A percentile compares a stretch with the other conserved stretches of the same genome.
Evolutionary conservation across 2,797 vertebrate genomes (phyloP).

Genomic region (Acanthis flammea): DNA sequence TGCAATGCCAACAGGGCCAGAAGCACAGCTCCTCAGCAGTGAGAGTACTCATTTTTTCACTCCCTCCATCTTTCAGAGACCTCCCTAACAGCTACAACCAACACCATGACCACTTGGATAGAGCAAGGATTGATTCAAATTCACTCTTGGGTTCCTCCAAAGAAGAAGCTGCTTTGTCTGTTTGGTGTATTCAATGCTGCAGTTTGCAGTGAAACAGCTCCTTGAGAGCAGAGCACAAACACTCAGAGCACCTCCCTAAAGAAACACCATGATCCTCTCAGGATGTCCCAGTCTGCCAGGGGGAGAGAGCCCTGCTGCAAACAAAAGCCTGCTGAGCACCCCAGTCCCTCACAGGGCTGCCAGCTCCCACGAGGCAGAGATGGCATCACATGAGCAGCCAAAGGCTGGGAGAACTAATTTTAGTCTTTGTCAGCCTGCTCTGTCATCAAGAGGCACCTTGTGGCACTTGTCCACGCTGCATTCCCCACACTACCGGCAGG

Average conservation of each 20-base stretch:
- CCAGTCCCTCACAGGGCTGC: background rate
- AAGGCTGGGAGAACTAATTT: background rate
- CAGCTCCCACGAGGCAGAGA: background rate
- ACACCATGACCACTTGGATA: accelerated
- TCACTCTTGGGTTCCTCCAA: background rate
- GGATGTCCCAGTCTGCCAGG: background rate
- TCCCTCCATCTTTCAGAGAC: background rate
- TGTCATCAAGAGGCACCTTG: background rate
- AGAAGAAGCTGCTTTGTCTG: background rate
- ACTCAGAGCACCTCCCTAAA: background rate
- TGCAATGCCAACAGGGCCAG: background rate
- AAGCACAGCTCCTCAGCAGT: background rate
- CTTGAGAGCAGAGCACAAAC: background rate
- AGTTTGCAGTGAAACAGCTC: background rate
- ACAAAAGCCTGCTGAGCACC: background rate
- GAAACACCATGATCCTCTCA: accelerated
- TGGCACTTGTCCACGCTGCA: background rate
- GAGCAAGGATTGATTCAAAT: background rate
- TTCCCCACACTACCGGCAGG: background rate
- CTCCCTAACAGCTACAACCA: background rate
- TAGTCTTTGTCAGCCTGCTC: background rate
- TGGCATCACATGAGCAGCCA: background rate
- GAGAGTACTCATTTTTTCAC: too few species aligned
- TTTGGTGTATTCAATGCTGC: background rate
- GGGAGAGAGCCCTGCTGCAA: background rate